Evolutionary conservation across 2,113 vertebrate genomes (phyloP), one percentile per base, ranked within the genome.

Genomic region (Nipponia nippon): DNA sequence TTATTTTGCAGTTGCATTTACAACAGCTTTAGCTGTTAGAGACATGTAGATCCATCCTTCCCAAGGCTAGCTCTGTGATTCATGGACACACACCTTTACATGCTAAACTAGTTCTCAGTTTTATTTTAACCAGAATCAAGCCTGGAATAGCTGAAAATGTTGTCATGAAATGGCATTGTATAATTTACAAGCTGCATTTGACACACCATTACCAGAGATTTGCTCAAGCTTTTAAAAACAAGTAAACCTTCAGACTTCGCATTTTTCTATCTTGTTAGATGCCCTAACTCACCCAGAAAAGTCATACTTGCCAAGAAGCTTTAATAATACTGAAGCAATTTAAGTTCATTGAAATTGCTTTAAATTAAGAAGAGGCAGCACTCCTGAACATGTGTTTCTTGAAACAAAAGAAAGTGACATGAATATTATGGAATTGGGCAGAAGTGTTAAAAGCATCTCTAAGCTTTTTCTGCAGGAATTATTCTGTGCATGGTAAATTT

Each of bases 141-240:
- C 67, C 23, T 42, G 11, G 10, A 80, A 42, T 36, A 53, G 44
- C 29, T 67, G 61, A 62, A 94, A 95, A 86, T 29, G 0, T 17
- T 92, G 55, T 46, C 46, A 42, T 50, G 29, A 81, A 87, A 52
- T 32, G 7, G 18, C 69, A 69, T 20, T 44, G 34, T 78, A 58
- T 55, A 50, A 89, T 92, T 90, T 78, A 69, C 70, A 75, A 76
- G 40, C 13, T 93, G 32, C 21, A 53, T 93, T 89, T 90, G 85
- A 83, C 16, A 66, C 6, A 2, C 16, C 14, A 76, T 89, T 83
- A 85, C 18, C 26, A 89, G 81, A 83, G 95, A 92, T 90, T 84
- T 95, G 58, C 34, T 95, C 58, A 85, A 73, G 73, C 17, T 94
- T 94, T 75, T 84, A 50, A 92, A 93, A 96, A 42, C 22, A 89